These are phyloP conservation scores for Camponotus vicinus DNA, from an alignment of 1,140 invertebrate species.

Conservation along the genomic window DNA sequence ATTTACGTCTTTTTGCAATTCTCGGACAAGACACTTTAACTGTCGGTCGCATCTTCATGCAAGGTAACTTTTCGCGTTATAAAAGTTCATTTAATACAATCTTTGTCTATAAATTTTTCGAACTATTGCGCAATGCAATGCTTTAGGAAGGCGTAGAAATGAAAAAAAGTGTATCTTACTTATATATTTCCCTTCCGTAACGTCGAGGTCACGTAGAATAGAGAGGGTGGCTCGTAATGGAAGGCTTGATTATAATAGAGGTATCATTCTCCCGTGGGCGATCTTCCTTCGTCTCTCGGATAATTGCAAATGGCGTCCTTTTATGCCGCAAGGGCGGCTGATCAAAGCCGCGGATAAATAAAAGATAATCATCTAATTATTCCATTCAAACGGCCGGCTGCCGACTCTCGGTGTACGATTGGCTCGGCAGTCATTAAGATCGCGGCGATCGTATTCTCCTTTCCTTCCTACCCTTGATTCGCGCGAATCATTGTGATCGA, in stretches of 20 bases:
- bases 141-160: not conserved
- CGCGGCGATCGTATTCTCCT: slow-evolving; percentile 69
- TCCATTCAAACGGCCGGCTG: slow-evolving; percentile 77
- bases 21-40: not conserved
- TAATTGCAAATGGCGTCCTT: slow-evolving; percentile 84
- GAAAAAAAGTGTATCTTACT: slow-evolving; percentile 24
- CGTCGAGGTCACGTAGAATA: slow-evolving; percentile 9
- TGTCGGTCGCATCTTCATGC: not conserved
- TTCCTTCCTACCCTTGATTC: slow-evolving; percentile 46
- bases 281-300: slow-evolving; percentile 77
- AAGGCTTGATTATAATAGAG: slow-evolving; percentile 85
- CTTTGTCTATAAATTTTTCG: not conserved
- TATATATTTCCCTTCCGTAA: slow-evolving; percentile 69
- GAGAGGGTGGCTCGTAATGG: slow-evolving; percentile 79
- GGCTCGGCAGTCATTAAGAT: slow-evolving; percentile 75
- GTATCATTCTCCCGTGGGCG: slow-evolving; percentile 81
- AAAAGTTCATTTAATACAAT: not conserved
- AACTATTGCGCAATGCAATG: not conserved
- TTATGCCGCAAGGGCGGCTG: slow-evolving; percentile 76
- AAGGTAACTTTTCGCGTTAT: not conserved
- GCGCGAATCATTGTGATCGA: slow-evolving; percentile 69
- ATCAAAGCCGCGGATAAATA: slow-evolving; percentile 84
- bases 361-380: slow-evolving; percentile 84
- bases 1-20: not conserved
- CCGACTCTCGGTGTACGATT: slow-evolving; percentile 65